Evolutionary conservation across 2,113 vertebrate genomes (phyloP).

Genomic region (Rostratula benghalensis): DNA sequence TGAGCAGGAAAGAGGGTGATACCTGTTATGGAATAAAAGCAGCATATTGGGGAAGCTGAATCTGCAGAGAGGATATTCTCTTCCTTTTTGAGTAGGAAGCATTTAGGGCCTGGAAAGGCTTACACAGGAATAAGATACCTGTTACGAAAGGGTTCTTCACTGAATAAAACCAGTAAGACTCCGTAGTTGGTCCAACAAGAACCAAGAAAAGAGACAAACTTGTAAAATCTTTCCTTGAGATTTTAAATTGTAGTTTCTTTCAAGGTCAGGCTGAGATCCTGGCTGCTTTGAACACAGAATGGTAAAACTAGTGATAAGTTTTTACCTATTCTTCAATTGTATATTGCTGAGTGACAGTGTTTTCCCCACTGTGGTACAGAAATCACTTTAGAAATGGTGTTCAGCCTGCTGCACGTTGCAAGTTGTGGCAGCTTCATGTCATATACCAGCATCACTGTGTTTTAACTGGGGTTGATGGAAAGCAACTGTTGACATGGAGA

Average conservation of each 20-base stretch:
- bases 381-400: neutral
- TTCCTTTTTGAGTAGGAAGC: neutral
- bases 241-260: neutral
- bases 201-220: neutral
- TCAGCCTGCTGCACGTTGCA: neutral
- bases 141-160: neutral
- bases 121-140: neutral
- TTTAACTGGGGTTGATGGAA: neutral
- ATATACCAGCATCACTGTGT: rapidly evolving
- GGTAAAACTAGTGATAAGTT: neutral
- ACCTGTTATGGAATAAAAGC: neutral
- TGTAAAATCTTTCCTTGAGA: neutral
- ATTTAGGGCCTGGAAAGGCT: neutral
- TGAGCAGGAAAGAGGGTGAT: neutral
- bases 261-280: neutral
- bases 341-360: neutral
- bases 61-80: neutral
- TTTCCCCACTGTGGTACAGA: neutral
- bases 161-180: neutral
- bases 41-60: neutral
- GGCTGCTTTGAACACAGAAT: neutral
- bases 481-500: neutral
- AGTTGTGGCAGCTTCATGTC: neutral
- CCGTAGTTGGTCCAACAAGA: neutral
- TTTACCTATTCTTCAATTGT: neutral